Percentiles rank a stretch among this genome's conserved stretches.
Evolutionary conservation across 2,113 vertebrate species (phyloP).

Genomic region (Shinisaurus crocodilurus): DNA sequence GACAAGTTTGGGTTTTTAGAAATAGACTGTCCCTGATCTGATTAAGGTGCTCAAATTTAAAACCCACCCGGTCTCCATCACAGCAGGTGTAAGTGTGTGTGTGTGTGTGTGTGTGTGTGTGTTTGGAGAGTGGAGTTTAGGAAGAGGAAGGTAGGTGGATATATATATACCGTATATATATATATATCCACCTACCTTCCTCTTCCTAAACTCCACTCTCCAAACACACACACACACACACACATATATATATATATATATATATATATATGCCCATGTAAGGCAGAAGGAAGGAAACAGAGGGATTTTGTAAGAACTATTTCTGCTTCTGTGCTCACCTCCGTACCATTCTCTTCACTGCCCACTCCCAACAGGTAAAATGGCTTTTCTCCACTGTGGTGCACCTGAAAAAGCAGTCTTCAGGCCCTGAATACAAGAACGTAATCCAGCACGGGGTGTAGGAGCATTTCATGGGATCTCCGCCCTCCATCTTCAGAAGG

Average conservation of each 20-base stretch:
- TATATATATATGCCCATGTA: no score
- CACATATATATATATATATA: no score
- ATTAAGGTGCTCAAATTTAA: neutral
- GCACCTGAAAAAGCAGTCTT: constrained; percentile 49
- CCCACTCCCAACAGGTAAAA: constrained; percentile 52
- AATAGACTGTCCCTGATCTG: neutral
- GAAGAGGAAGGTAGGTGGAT: neutral
- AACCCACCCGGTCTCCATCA: no score
- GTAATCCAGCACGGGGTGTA: constrained; percentile 43
- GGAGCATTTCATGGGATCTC: neutral
- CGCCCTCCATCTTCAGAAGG: neutral
- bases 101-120: no score
- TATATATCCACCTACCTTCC: no score
- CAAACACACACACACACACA: no score
- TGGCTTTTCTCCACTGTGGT: constrained; percentile 53
- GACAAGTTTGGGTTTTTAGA: no score
- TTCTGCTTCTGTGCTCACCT: neutral
- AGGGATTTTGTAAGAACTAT: neutral
- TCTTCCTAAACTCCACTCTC: no score
- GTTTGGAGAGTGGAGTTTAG: no score
- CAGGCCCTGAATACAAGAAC: constrained; percentile 52
- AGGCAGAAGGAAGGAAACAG: neutral
- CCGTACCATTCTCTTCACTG: no score
- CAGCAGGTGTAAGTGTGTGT: no score
- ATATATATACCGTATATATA: no score